Evolutionary conservation across 2,888 invertebrate genomes (phyloP).

Genomic region (Spialia ferax): DNA sequence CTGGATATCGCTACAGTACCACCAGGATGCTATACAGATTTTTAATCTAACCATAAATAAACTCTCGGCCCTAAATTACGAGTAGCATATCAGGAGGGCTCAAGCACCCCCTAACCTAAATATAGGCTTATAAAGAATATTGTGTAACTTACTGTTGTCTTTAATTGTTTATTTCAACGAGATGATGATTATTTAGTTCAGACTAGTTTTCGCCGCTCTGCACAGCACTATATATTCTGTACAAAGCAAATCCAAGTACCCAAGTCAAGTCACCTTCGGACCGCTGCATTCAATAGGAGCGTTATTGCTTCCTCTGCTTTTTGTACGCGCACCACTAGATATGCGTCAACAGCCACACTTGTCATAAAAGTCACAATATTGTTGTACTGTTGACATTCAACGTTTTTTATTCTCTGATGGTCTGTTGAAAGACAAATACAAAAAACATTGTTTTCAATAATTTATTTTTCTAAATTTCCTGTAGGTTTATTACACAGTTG

Average conservation of each 20-base stretch:
- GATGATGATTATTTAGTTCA: slow-evolving; percentile 51
- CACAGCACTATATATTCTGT: slow-evolving; percentile 50
- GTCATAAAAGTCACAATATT: slow-evolving; percentile 42
- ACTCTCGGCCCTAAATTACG: no score
- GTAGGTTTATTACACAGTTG: no score
- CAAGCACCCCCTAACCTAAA: no score
- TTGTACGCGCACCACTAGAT: slow-evolving; percentile 40
- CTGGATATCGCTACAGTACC: no score
- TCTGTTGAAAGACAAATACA: no score
- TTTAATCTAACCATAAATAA: no score
- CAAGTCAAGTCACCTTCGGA: slow-evolving; percentile 54
- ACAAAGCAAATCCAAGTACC: slow-evolving; percentile 46
- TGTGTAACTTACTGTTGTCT: neutral
- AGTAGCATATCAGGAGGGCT: no score
- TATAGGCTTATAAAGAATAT: no score
- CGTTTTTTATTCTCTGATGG: no score
- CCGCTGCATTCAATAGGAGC: slow-evolving; percentile 49
- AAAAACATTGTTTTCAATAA: neutral
- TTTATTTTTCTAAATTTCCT: no score
- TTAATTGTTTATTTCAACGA: neutral
- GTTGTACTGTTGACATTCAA: slow-evolving; percentile 10
- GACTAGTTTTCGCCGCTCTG: slow-evolving; percentile 59
- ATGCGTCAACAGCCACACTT: slow-evolving; percentile 27
- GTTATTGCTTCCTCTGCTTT: slow-evolving; percentile 53
- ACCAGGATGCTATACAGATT: no score